Conservation (phyloP, 2,113 vertebrate genomes). For the Alligator mississippiensis region DNA sequence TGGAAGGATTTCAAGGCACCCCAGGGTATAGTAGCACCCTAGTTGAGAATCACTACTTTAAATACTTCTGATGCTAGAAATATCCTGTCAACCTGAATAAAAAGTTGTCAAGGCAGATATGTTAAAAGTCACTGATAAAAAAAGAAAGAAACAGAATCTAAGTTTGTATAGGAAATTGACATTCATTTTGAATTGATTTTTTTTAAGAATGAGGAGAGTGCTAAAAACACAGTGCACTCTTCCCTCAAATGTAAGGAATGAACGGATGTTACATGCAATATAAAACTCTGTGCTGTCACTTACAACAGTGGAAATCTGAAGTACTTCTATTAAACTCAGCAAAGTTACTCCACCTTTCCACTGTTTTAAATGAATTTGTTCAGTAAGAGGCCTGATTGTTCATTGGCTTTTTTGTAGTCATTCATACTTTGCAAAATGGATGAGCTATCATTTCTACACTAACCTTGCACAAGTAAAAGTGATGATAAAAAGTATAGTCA, state of each 20-base stretch:
- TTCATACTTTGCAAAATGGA: not conserved
- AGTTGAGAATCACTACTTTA: slow-evolving; percentile 45
- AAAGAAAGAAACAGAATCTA: not conserved
- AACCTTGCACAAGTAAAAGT: not conserved
- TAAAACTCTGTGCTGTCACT: not conserved
- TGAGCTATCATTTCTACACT: not conserved
- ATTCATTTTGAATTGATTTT: slow-evolving; percentile 39
- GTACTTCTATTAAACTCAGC: not conserved
- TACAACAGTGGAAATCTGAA: not conserved
- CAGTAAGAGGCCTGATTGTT: not conserved
- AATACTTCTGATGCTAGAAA: slow-evolving; percentile 67
- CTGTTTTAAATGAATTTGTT: not conserved
- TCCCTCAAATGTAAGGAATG: slow-evolving; percentile 68
- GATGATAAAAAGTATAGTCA: not conserved
- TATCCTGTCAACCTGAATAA: slow-evolving; percentile 66
- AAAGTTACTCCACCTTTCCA: not conserved
- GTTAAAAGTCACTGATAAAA: slow-evolving; percentile 51
- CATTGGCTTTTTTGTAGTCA: not conserved
- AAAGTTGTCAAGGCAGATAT: slow-evolving; percentile 67
- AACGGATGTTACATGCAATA: not conserved
- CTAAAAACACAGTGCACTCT: slow-evolving; percentile 54
- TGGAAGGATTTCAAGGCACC: too few species aligned
- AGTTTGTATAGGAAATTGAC: slow-evolving; percentile 61
- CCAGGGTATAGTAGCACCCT: too few species aligned
- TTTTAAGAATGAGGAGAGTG: slow-evolving; percentile 62